These are phyloP conservation scores for Oligia fasciuncula DNA, from an alignment of 2,888 invertebrate species.

Conservation along the genomic window DNA sequence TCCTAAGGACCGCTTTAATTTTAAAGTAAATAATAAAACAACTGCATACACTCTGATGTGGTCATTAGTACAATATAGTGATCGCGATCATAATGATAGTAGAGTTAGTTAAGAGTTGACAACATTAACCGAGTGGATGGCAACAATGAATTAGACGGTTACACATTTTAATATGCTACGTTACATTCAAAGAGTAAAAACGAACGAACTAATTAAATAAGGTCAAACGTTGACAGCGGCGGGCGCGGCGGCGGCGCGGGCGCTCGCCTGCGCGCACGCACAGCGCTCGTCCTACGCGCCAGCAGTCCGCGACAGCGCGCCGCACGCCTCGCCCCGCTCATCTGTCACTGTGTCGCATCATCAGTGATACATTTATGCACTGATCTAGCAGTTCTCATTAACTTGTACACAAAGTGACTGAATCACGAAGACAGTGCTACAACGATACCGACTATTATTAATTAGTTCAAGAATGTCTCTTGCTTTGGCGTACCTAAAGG, in stretches of 20 bases:
- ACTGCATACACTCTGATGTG: slow-evolving; percentile 22
- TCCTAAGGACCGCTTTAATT: neutral
- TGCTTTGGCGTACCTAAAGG: slow-evolving; percentile 31
- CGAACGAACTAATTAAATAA: slow-evolving; percentile 90
- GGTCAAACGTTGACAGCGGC: slow-evolving; percentile 85
- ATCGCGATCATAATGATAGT: slow-evolving; percentile 27
- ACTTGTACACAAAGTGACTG: slow-evolving; percentile 50
- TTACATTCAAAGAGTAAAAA: slow-evolving; percentile 89
- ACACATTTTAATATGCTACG: slow-evolving; percentile 87
- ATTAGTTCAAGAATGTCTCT: slow-evolving; percentile 51
- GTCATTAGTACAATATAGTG: slow-evolving; percentile 22
- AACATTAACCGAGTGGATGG: slow-evolving; percentile 79
- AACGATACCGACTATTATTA: slow-evolving; percentile 30
- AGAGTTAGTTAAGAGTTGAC: slow-evolving; percentile 43
- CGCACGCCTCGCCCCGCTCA: slow-evolving; percentile 71
- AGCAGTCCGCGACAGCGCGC: slow-evolving; percentile 76
- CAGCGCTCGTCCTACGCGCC: slow-evolving; percentile 72
- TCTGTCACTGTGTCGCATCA: slow-evolving; percentile 61
- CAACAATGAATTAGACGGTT: slow-evolving; percentile 85
- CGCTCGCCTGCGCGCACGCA: slow-evolving; percentile 66
- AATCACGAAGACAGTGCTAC: slow-evolving; percentile 55
- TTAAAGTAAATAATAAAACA: slow-evolving; percentile 7
- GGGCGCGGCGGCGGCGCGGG: slow-evolving; percentile 64
- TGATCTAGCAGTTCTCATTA: slow-evolving; percentile 41
- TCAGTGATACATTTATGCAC: slow-evolving; percentile 55